Base-by-base conservation (phyloP, 2,797 vertebrate species). In the Peromyscus eremicus region DNA sequence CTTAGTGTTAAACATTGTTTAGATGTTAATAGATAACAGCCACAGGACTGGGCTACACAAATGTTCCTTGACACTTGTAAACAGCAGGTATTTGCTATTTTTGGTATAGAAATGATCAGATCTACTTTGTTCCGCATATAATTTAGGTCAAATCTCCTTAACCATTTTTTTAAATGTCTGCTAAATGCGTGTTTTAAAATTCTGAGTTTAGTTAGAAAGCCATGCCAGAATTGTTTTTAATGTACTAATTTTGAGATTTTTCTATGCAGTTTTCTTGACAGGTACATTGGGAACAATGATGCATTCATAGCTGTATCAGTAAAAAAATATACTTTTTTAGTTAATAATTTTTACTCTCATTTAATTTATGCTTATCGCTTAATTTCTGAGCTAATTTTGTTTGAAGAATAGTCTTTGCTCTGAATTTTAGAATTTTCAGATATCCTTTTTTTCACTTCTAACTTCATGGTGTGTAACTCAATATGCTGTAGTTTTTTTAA, bases 141-240 rank as follows among this genome's bases (percentile, higher is more conserved):
- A 76, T 76, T 91, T 83, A 49, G 9, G 21, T 93, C 57, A 80
- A 37, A 71, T 76, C 11, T 46, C 19, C 0, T 29, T 43, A 62
- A 49, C 2, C 5, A n/a, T 73, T 40, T 89, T 89, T 79, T 43
- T 21, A 11, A n/a, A 66, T 37, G 71, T 96, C 68, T 93, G 23
- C 2, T 52, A 80, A 14, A 62, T 71, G 8, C 37, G 3, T 76
- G 46, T 83, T 96, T 92, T n/a, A 83, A 91, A 60, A 52, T 13
- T 66, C n/a, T 94, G 27, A 70, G 8, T 90, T 90, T 79, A 62
- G 25, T 92, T 84, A 49, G 79, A 85, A 94, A 93, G 23, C 0
- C 21, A 6, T 32, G 29, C 5, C 17, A 81, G 86, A 57, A 37
- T 76, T 89, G 23, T 66, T 91, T 81, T 55, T 64, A 11, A 11